Percentiles rank a stretch among this genome's conserved stretches.
phyloP scores from a whole-genome alignment of 2,888 invertebrate species.

The Cepaea hortensis region DNA sequence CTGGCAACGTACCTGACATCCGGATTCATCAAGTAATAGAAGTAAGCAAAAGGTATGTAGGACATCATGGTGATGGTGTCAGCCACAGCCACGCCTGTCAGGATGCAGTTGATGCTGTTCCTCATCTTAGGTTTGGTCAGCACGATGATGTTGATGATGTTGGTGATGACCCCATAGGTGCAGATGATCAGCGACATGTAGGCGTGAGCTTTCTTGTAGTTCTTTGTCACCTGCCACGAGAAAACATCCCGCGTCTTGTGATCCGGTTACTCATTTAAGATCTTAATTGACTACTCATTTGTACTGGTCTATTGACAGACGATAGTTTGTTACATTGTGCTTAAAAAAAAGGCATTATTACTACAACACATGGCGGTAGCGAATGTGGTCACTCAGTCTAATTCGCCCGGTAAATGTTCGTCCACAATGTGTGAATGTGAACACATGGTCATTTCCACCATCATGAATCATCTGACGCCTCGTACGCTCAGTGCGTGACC shows the following conservation, averaged over 20 bases:
- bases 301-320: no score
- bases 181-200: constrained; percentile 90
- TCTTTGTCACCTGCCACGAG: constrained; percentile 48
- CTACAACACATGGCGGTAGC: no score
- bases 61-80: constrained; percentile 91
- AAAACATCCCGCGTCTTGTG: no score
- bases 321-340: no score
- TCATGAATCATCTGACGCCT: no score
- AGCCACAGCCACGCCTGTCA: constrained; percentile 89
- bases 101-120: constrained; percentile 91
- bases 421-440: no score
- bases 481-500: no score
- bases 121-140: constrained; percentile 88
- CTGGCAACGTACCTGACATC: constrained; percentile 13
- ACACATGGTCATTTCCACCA: no score
- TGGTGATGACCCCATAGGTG: constrained; percentile 91
- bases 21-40: constrained; percentile 75
- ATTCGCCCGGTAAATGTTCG: no score
- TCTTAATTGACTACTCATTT: background rate
- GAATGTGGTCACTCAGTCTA: no score
- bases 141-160: constrained; percentile 91
- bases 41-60: constrained; percentile 91
- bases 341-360: no score
- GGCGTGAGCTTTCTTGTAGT: constrained; percentile 82
- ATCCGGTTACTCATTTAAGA: no score